Conservation (phyloP, 1,140 invertebrate genomes). For the Geopemphigus sp. region DNA sequence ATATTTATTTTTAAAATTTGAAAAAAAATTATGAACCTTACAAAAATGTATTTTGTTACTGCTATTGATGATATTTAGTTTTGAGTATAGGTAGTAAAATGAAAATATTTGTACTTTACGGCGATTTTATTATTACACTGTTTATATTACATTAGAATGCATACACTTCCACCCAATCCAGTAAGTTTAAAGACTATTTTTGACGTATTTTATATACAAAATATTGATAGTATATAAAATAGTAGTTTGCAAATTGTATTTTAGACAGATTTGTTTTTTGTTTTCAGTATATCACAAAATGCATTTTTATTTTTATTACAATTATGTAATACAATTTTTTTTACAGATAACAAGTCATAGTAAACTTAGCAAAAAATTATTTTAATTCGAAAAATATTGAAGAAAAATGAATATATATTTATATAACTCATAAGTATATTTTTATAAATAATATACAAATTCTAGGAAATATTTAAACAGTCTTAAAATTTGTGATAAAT, state of each 20-base stretch:
- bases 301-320: background rate
- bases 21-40: too few relatives aligned
- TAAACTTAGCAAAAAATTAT: background rate
- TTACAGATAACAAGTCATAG: background rate
- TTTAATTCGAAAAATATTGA: background rate
- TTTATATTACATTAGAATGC: background rate
- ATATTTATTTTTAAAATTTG: too few relatives aligned
- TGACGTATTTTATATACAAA: background rate
- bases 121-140: background rate
- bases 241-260: background rate
- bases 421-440: background rate
- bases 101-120: conserved; percentile 2
- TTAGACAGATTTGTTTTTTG: background rate
- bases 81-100: background rate
- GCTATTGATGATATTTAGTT: background rate
- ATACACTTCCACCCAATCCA: background rate
- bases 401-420: background rate
- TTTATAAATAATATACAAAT: background rate
- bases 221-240: background rate
- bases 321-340: background rate
- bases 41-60: too few relatives aligned
- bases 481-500: background rate
- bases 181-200: background rate
- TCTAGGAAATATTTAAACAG: background rate
- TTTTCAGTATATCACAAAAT: background rate